Percentiles rank a stretch among this genome's conserved stretches.
phyloP scores from a whole-genome alignment of 2,888 invertebrate species.

The Escarpia spicata region DNA sequence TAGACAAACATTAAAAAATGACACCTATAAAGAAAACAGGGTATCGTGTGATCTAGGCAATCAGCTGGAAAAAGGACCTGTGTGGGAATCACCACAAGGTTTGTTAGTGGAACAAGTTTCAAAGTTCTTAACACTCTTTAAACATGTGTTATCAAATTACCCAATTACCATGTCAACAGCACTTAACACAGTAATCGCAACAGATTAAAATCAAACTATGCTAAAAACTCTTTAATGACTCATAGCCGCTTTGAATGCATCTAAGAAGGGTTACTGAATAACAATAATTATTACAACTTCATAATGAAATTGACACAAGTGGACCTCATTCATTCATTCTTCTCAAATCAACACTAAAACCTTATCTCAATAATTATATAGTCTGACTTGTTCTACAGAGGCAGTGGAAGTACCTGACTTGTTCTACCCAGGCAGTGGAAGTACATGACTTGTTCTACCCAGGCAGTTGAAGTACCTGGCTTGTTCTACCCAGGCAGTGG shows the following conservation, averaged over 20 bases:
- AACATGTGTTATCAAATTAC: conserved; percentile 4
- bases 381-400: too few species aligned
- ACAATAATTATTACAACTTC: neutral
- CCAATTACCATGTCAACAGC: neutral
- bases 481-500: too few species aligned
- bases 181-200: neutral
- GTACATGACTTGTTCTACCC: too few species aligned
- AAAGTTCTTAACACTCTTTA: conserved; percentile 4
- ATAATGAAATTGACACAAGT: neutral
- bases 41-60: neutral
- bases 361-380: neutral
- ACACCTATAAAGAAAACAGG: neutral
- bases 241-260: conserved; percentile 9
- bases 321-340: neutral
- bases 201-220: neutral
- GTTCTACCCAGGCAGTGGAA: too few species aligned
- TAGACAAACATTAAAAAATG: conserved; percentile 11
- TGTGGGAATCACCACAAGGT: neutral
- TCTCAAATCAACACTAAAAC: neutral
- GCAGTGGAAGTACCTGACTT: too few species aligned
- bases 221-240: neutral
- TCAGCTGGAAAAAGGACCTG: neutral
- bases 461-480: too few species aligned
- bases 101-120: neutral
- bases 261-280: neutral